Evolutionary conservation across 2,888 invertebrate species (phyloP).

Genomic region (Dasypolia templi): DNA sequence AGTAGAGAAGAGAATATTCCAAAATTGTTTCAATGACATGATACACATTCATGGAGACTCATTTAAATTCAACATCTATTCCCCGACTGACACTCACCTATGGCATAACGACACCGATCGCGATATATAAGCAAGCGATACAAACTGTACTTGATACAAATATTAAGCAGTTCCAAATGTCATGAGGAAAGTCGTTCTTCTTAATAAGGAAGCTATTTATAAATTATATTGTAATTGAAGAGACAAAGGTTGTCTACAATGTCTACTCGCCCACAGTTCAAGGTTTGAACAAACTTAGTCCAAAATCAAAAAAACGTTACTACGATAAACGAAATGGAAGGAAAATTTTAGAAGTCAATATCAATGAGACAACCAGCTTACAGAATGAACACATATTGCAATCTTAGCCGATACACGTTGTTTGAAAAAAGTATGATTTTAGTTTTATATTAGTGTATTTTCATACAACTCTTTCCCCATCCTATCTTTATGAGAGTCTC

Average conservation of each 20-base stretch:
- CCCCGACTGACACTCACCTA: slow-evolving; percentile 65
- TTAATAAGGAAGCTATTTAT: slow-evolving; percentile 74
- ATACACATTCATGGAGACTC: slow-evolving; percentile 56
- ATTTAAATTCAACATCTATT: slow-evolving; percentile 74
- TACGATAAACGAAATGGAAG: neutral
- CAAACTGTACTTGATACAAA: slow-evolving; percentile 64
- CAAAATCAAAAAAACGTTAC: slow-evolving; percentile 10
- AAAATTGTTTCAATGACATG: slow-evolving; percentile 63
- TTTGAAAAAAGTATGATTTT: neutral
- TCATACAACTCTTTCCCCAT: neutral
- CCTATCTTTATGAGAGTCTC: neutral
- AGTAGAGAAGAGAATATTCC: slow-evolving; percentile 28
- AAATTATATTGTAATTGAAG: slow-evolving; percentile 72
- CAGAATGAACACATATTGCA: neutral
- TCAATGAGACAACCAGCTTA: neutral
- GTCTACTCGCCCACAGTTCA: slow-evolving; percentile 50
- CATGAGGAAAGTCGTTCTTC: slow-evolving; percentile 68
- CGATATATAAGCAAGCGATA: slow-evolving; percentile 49
- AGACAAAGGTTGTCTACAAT: slow-evolving; percentile 56
- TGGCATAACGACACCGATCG: slow-evolving; percentile 64
- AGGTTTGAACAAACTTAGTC: slow-evolving; percentile 41
- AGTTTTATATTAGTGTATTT: neutral
- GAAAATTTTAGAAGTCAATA: neutral
- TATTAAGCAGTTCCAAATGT: slow-evolving; percentile 66
- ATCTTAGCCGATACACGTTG: neutral